Evolutionary conservation across 2,888 invertebrate genomes (phyloP).

Genomic region (Azorinus chamasolen): DNA sequence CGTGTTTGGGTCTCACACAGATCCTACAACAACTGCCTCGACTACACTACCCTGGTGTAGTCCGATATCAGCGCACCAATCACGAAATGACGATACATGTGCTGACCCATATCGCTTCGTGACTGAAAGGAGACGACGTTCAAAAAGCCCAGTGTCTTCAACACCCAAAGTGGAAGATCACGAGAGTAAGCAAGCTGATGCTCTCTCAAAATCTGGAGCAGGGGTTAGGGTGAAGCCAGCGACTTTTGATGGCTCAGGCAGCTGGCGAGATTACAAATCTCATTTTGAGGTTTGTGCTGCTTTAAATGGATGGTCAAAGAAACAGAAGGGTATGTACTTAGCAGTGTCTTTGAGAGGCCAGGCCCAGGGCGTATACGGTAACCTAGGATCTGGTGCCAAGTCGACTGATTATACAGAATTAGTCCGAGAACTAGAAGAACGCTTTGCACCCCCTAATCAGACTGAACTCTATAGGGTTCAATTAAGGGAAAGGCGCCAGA

Average conservation of each 20-base stretch:
- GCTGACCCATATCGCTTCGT: too few relatives aligned
- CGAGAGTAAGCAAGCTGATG: neutral
- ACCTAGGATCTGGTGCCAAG: neutral
- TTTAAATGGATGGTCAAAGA: constrained; percentile 8
- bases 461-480: too few relatives aligned
- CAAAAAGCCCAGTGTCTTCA: too few relatives aligned
- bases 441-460: constrained; percentile 27
- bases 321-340: constrained; percentile 16
- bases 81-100: too few relatives aligned
- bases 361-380: constrained; percentile 14
- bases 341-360: constrained; percentile 16
- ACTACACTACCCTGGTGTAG: too few relatives aligned
- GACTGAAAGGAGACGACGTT: too few relatives aligned
- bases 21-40: too few relatives aligned
- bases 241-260: constrained; percentile 12
- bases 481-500: constrained; percentile 6
- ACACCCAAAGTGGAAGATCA: neutral
- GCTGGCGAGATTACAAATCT: constrained; percentile 11
- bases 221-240: constrained; percentile 2
- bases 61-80: too few relatives aligned
- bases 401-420: constrained; percentile 4
- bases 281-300: constrained; percentile 24
- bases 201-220: neutral
- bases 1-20: too few relatives aligned
- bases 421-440: constrained; percentile 1